Base-by-base conservation (phyloP, 1,140 invertebrate species). In the Cyrtorhinus lividipennis region DNA sequence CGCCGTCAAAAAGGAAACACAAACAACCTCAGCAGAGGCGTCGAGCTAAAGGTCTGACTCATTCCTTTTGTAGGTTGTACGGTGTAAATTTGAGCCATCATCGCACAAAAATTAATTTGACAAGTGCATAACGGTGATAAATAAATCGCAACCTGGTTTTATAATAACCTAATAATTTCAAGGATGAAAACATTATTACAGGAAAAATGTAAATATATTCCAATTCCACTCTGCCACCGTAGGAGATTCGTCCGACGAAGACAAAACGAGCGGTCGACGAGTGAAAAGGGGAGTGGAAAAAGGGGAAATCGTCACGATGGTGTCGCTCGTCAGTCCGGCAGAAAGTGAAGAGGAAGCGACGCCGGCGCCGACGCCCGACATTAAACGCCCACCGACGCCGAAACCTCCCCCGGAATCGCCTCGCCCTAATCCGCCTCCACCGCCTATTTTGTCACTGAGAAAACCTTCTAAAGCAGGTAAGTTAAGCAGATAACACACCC, bases 231-330 rank as follows among this genome's bases (percentile, higher is more conserved):
- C n/a, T n/a, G n/a, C n/a, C n/a, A n/a, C n/a, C n/a, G n/a, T 20
- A 53, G 48, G 48, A 20, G 48, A 53, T 20, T 53, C 48, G 10
- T 53, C 48, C 8, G 48, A 59, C 18, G 58, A 59, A 2, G 58
- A 59, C n/a, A 59, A 59, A 23, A n/a, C n/a, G 27, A 30, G n/a
- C 1, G 38, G 2, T 5, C 24, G 27, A 13, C 24, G 58, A 26
- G 27, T 59, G 5, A 59, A 30, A n/a, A 12, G 58, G 24, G 62
- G 62, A 3, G 62, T 63, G 13, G 56, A 66, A 58, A 48, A 58
- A 24, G 60, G 45, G 0, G 66, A 67, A 56, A 65, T 67, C 1
- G 56, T 67, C 15, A 67, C 66, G 1, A 66, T 66, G 66, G 65
- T 67, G 20, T 66, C 65, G 15, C 61, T 67, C 2, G 59, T 67